Conservation (phyloP, 2,888 invertebrate genomes). For the Diabrotica balteata region DNA sequence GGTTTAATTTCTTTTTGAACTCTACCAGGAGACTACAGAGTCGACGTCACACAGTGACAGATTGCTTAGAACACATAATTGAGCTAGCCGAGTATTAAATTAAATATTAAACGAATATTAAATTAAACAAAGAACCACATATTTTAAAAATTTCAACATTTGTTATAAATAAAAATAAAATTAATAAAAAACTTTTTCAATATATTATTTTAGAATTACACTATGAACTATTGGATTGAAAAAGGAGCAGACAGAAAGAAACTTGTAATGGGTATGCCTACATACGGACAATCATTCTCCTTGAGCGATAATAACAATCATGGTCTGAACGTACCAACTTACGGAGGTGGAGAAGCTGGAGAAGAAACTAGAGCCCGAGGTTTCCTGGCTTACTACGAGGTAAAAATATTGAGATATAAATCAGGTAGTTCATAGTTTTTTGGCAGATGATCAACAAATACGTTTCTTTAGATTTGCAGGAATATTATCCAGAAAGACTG, state of each 20-base stretch:
- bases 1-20: too few species aligned
- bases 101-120: too few species aligned
- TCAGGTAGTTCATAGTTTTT: too few species aligned
- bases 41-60: too few species aligned
- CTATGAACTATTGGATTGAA: conserved; percentile 85
- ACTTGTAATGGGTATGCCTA: conserved; percentile 84
- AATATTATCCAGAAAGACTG: conserved; percentile 78
- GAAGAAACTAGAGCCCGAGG: conserved; percentile 87
- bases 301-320: conserved; percentile 71
- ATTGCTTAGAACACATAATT: too few species aligned
- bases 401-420: conserved; percentile 48
- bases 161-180: too few species aligned
- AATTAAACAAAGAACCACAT: too few species aligned
- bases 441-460: too few species aligned
- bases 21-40: too few species aligned
- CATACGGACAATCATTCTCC: conserved; percentile 90
- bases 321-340: conserved; percentile 78
- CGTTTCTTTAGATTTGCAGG: conserved; percentile 74
- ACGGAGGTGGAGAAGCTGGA: conserved; percentile 89
- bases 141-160: too few species aligned
- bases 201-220: conserved; percentile 72
- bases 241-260: conserved; percentile 81
- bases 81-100: too few species aligned
- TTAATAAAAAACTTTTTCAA: too few species aligned
- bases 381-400: conserved; percentile 88